Evolutionary conservation across 2,113 vertebrate species (phyloP).

Genomic region (Oophaga pumilio): DNA sequence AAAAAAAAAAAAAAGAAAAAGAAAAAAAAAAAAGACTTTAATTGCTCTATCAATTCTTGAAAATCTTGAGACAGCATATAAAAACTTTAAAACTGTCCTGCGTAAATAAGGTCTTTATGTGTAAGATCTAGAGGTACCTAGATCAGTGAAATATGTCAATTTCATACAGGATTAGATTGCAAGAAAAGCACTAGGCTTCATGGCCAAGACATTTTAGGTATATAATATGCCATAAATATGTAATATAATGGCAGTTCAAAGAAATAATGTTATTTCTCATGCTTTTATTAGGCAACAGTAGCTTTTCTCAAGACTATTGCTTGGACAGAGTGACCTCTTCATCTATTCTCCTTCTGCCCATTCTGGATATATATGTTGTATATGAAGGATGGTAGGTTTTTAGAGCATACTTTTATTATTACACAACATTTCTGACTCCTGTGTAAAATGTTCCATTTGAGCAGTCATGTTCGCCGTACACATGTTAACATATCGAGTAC

Average conservation of each 20-base stretch:
- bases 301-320: background rate
- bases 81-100: background rate
- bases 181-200: background rate
- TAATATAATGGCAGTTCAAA: background rate
- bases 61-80: background rate
- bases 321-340: background rate
- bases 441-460: background rate
- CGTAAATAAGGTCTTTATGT: background rate
- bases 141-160: background rate
- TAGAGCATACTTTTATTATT: background rate
- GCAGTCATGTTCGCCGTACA: background rate
- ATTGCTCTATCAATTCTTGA: background rate
- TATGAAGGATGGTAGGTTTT: background rate
- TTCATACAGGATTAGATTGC: background rate
- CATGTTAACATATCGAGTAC: background rate
- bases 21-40: background rate
- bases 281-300: too few species aligned
- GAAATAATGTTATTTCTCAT: too few species aligned
- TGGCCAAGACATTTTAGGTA: background rate
- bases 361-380: background rate
- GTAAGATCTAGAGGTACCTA: background rate
- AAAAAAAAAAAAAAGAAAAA: too few species aligned
- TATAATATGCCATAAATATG: background rate
- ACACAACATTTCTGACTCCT: background rate
- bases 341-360: background rate